Conservation (phyloP, 2,797 vertebrate genomes). For the Cyclopterus lumpus region DNA sequence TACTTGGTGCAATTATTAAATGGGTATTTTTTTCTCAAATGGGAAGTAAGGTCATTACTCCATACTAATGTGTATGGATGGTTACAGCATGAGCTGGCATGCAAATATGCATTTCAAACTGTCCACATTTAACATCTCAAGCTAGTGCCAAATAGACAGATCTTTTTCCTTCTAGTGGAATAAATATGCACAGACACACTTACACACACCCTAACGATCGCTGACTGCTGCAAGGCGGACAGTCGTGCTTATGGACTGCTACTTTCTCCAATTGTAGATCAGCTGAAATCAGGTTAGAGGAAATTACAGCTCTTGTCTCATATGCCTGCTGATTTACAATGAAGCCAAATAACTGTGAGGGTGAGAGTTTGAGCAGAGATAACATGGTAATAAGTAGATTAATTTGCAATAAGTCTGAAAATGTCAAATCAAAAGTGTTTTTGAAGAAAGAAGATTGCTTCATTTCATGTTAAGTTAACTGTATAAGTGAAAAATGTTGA, state of each 20-base stretch:
- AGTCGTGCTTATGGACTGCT: conserved; percentile 16
- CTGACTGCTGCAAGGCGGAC: conserved; percentile 14
- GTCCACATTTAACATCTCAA: conserved; percentile 43
- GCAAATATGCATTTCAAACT: conserved; percentile 49
- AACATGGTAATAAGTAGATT: conserved; percentile 40
- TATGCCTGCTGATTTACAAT: conserved; percentile 40
- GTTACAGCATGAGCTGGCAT: conserved; percentile 6
- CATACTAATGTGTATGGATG: conserved; percentile 42
- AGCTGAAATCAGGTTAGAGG: conserved; percentile 45
- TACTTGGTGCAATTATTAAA: background rate
- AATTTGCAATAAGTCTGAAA: conserved; percentile 37
- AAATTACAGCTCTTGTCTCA: conserved; percentile 29
- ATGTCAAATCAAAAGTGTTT: conserved; percentile 46
- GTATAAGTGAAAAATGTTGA: background rate
- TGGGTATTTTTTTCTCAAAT: background rate
- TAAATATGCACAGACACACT: conserved; percentile 9
- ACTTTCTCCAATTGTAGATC: conserved; percentile 39
- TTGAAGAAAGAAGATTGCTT: conserved; percentile 12
- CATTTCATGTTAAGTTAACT: conserved; percentile 17
- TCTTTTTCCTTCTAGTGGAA: conserved; percentile 6
- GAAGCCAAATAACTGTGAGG: conserved; percentile 27
- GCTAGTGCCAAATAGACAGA: conserved; percentile 26
- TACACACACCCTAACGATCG: conserved; percentile 25
- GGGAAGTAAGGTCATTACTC: background rate
- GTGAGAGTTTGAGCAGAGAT: background rate